A percentile compares a stretch with the other conserved stretches of the same genome.
phyloP scores from a whole-genome alignment of 2,797 vertebrate species.

The Kryptolebias ocellatus region DNA sequence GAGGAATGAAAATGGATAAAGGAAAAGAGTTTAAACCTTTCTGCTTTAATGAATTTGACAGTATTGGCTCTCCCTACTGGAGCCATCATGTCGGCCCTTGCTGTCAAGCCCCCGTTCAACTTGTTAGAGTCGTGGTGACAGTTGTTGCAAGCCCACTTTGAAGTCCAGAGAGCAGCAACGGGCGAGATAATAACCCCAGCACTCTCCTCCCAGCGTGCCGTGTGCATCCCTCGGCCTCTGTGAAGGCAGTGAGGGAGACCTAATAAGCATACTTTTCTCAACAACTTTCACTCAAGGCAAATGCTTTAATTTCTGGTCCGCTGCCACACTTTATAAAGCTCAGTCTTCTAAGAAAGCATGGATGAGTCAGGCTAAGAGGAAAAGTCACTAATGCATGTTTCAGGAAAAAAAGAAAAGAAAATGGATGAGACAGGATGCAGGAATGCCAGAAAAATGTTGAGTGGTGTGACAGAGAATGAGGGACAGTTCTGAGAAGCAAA shows the following conservation, averaged over 20 bases:
- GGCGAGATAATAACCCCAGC: constrained; percentile 66
- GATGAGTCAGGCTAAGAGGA: constrained; percentile 45
- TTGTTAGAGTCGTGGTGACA: constrained; percentile 41
- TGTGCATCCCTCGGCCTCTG: constrained; percentile 33
- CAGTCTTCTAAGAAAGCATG: constrained; percentile 35
- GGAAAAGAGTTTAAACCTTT: constrained; percentile 24
- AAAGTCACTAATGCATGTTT: constrained; percentile 56
- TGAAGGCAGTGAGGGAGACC: constrained; percentile 25
- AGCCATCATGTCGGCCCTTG: constrained; percentile 40
- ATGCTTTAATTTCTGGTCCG: constrained; percentile 61
- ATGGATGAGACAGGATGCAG: constrained; percentile 19
- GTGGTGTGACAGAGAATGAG: constrained; percentile 8
- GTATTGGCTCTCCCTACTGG: constrained; percentile 18
- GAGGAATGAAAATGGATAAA: constrained; percentile 21
- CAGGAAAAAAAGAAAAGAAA: constrained; percentile 7
- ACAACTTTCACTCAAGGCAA: constrained; percentile 63
- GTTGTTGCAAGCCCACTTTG: constrained; percentile 60
- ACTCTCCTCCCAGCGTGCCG: constrained; percentile 52
- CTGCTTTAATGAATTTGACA: constrained; percentile 59
- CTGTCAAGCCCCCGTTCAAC: constrained; percentile 62
- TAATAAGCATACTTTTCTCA: constrained; percentile 69
- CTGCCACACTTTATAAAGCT: constrained; percentile 44
- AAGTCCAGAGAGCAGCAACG: constrained; percentile 61
- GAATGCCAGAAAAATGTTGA: constrained; percentile 20
- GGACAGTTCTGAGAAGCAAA: constrained; percentile 12